Base-by-base conservation (phyloP, 2,888 invertebrate species). In the Glomeris marginata region DNA sequence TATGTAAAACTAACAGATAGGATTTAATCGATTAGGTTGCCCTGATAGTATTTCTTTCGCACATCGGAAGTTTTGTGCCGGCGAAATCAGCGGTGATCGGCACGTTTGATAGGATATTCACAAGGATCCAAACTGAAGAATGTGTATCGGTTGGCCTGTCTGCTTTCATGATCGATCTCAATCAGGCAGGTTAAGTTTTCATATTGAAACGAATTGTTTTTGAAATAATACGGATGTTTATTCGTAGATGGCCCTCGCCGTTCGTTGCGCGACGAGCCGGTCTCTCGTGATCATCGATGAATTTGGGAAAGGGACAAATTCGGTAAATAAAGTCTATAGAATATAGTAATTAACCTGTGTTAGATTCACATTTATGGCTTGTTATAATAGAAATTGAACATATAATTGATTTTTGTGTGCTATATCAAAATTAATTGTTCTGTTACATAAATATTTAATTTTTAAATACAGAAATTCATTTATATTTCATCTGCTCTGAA, bases 41-140 rank as follows among this genome's bases (percentile, higher is more conserved):
- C 15, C 63, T 90, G 47, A 78, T 88, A 57, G 78, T 81, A 2
- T 90, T 80, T 66, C 71, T 94, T 71, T 83, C 88, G 0, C 90
- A 91, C 63, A 75, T 91, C 52, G 94, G 94, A 21, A 81, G 84
- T 60, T 92, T 78, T 68, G 84, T 94, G 6, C 91, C 94, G 0
- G 91, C 88, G 0, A 74, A 75, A 52, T 64, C 66, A 0, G 86
- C 85, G 0, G 73, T 71, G 0, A 75, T 94, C 15, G 80, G 83
- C 13, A 62, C 81, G 1, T 65, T 87, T 22, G 76, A 80, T 55
- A 76, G 79, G 59, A 80, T 94, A 37, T 77, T 80, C 65, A 78
- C 84, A 0, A 74, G 85, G 50, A 77, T 90, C 54, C 79, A 81
- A 56, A 75, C 79, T 8, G 70, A 76, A 0, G 90, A 91, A 64